Base-by-base conservation (phyloP, 2,888 invertebrate genomes). In the Empis stercorea region DNA sequence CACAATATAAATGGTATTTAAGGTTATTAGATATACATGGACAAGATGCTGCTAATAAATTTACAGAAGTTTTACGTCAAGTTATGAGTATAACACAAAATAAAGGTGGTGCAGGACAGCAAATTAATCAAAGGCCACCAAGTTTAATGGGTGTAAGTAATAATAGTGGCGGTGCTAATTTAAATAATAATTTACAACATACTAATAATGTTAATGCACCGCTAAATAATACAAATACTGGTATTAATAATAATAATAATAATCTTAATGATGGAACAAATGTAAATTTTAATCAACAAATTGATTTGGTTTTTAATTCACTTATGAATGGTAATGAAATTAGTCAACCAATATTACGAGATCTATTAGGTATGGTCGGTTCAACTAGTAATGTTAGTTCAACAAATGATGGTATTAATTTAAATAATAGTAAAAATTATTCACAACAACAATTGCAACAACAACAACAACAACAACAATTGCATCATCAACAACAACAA, bases 41-140 rank as follows among this genome's bases (percentile, higher is more conserved):
- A 0, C 64, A 71, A 36, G 76, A 76, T 45, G 73, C 74, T 3
- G 77, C 77, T 2, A 73, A 72, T 52, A 75, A 75, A 58, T 77
- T 75, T 54, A 71, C 70, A 5, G 68, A 71, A 44, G 59, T 71
- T 50, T 51, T 71, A 32, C 59, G 65, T 10, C 68, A 70, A 49
- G 64, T 66, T 7, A 61, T 66, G 60, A 55, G 59, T 13, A 59
- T 61, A 40, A 50, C 67, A 50, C 64, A 64, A 47, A 62, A 60
- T 45, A 48, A 49, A 13, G 10, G 48, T 15, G 43, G 40, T 17
- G 27, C 55, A 44, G 14, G 54, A 48, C 34, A 57, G 56, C 30
- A 56, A 43, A 45, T 13, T 38, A 17, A 57, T 44, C 56, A 52
- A 15, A 56, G 51, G 48, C 55, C 52, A 20, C 6, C 20, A 55